Evolutionary conservation across 2,797 vertebrate genomes (phyloP), one percentile per base, ranked within the genome.

Genomic region (Sebastes vulpes): DNA sequence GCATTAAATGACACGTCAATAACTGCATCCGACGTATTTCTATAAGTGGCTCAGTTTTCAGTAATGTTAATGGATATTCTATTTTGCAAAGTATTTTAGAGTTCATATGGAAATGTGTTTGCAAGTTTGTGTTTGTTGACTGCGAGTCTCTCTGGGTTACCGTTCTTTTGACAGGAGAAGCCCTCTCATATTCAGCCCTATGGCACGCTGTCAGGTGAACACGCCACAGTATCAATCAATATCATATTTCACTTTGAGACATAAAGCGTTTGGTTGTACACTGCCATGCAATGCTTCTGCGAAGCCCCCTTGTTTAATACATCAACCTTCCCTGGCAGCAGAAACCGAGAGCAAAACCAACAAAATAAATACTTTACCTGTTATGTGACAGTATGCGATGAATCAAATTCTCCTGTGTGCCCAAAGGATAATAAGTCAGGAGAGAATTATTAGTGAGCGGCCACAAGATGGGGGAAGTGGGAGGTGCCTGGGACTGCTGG

Each of bases 221-320:
- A 79, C 68, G 20, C 53, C 66, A n/a, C 77, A 32, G 35, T 58
- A 90, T 93, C 85, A 86, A 83, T 89, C 90, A 89, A 68, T 75
- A 86, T 90, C 87, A 89, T 83, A 88, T 90, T 90, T 91, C 78
- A 84, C 81, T 85, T 74, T 84, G 72, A 89, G 78, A 81, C 87
- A 88, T 72, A 58, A 89, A 85, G 67, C 48, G 56, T 81, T 91
- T 77, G 73, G 87, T 89, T 87, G 76, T 84, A 88, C 75, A 77
- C 67, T 87, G 78, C 67, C 84, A 79, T 64, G 67, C 77, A 69
- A 76, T 72, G 80, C 81, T 63, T 81, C 75, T 82, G 80, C 61
- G 59, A 59, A 66, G 80, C 56, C 16, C 63, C 63, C 79, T 64
- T 84, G 72, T 72, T 82, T 88, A 88, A 89, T 86, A 85, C 63